Evolutionary conservation across 1,140 invertebrate genomes (phyloP).

Genomic region (Melanaphis sacchari): DNA sequence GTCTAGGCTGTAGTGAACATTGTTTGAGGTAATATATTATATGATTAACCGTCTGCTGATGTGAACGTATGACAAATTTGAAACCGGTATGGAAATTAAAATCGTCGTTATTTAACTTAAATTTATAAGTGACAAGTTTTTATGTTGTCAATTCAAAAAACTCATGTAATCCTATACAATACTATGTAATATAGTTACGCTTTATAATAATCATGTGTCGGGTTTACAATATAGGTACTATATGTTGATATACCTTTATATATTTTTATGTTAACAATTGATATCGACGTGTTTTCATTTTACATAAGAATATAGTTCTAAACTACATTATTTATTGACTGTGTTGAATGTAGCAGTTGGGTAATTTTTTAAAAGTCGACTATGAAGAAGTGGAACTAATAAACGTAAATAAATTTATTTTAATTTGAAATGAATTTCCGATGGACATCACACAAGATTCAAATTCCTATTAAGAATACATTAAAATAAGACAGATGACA

Average conservation of each 20-base stretch:
- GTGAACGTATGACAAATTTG: neutral
- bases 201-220: neutral
- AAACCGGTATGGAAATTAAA: neutral
- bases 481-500: neutral
- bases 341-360: neutral
- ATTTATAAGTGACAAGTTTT: neutral
- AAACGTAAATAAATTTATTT: neutral
- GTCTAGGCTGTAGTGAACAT: neutral
- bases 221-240: neutral
- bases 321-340: neutral
- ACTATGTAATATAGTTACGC: neutral
- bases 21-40: neutral
- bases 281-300: conserved; percentile 4
- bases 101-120: neutral
- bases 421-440: neutral
- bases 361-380: neutral
- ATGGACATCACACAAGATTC: neutral
- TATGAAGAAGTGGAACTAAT: neutral
- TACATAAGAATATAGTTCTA: neutral
- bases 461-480: neutral
- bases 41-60: neutral
- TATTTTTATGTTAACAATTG: neutral
- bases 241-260: neutral
- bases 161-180: neutral
- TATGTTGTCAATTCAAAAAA: conserved; percentile 16